Evolutionary conservation across 2,113 vertebrate species (phyloP), one percentile per base, ranked within the genome.

Genomic region (Lipophrys pholis): DNA sequence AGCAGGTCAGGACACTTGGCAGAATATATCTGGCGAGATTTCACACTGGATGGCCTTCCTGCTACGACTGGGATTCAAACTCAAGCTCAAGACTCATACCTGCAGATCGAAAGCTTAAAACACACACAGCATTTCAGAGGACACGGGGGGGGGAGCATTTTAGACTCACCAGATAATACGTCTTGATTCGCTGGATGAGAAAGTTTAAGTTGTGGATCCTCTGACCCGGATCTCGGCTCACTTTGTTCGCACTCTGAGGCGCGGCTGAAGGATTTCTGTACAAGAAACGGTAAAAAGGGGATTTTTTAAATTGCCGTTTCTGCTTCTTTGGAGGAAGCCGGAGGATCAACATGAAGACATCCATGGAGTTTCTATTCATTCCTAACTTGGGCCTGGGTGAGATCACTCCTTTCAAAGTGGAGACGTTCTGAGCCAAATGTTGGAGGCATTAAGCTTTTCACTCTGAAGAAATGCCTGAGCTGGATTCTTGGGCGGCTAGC

Each of bases 121-220:
- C 21, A 30, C 21, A 30, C 21, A 30, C 21, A 30, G 21, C 21
- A 30, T 30, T 30, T 30, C 2, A 30, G 21, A 30, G 21, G 4
- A 73, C 41, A 6, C 8, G 0, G 21, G 4, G 11, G 14, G 66
- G 15, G 10, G 12, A 72, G 59, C 30, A 38, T 50, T 6, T 35
- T 16, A 39, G 52, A 76, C 90, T 91, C 76, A 92, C 92, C 87
- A 87, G 73, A 80, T 92, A 93, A 79, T 82, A 92, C 0, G 77
- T 73, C 59, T 86, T 93, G 68, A 93, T 90, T 66, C 89, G 83
- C 49, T 88, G 91, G 7, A 92, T 77, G 1, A 93, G 87, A 41
- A 75, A 8, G 56, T 65, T 90, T 42, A 92, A 73, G 62, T 92
- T 92, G 30, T 86, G 87, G 60, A 89, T 76, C 82, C 90, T 87